phyloP scores from a whole-genome alignment of 2,888 invertebrate genomes.

The Caenorhabditis sp. region DNA sequence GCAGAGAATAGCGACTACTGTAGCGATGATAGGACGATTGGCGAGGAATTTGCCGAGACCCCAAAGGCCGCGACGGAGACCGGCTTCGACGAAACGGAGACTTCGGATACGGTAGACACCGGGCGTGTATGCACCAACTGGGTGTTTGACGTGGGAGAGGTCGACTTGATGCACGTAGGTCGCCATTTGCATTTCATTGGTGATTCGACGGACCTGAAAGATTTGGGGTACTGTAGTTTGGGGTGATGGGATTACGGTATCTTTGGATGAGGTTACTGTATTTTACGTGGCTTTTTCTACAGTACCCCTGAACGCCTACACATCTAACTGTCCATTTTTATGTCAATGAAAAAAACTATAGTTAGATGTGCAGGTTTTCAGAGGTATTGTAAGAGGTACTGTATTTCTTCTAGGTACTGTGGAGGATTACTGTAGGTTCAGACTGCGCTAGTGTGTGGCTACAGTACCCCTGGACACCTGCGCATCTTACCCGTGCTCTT shows the following conservation, averaged over 20 bases:
- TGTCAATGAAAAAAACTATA: neutral
- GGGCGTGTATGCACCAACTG: conserved; percentile 45
- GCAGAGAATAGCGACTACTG: conserved; percentile 5
- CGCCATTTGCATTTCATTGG: conserved; percentile 55
- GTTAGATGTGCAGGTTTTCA: neutral
- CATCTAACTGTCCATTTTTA: too few relatives aligned
- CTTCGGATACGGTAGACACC: conserved; percentile 54
- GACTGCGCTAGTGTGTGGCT: too few relatives aligned
- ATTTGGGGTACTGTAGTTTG: neutral
- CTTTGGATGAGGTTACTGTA: too few relatives aligned
- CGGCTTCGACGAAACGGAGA: conserved; percentile 59
- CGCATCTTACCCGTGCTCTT: too few relatives aligned
- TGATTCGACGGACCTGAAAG: conserved; percentile 31
- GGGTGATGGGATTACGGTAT: too few relatives aligned
- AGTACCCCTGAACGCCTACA: too few relatives aligned
- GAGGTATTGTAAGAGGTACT: too few relatives aligned
- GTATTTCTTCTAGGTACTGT: too few relatives aligned
- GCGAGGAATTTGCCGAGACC: conserved; percentile 63
- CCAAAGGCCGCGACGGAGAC: conserved; percentile 59
- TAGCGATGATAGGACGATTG: conserved; percentile 21
- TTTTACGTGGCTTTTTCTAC: too few relatives aligned
- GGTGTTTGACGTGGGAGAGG: conserved; percentile 33
- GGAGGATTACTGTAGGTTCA: too few relatives aligned
- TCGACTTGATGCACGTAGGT: conserved; percentile 56
- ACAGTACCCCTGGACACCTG: too few relatives aligned